Conservation (phyloP, 1,140 invertebrate species). For the Platyura marginata region DNA sequence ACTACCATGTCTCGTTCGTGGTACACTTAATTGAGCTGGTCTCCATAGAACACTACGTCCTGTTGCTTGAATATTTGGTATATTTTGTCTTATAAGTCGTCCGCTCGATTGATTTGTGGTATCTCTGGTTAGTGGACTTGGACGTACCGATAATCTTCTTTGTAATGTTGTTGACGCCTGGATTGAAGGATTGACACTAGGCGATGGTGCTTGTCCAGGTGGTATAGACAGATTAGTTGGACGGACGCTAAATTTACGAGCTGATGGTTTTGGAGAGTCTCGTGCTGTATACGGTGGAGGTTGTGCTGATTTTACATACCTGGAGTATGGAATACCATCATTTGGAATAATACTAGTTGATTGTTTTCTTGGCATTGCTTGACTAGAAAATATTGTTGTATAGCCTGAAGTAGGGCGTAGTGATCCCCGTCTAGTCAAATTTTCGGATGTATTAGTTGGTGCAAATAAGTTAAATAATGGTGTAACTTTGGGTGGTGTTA, state of each 20-base stretch:
- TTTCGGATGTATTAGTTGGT: not conserved
- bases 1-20: not conserved
- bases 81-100: conserved; percentile 1
- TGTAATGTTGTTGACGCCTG: conserved; percentile 15
- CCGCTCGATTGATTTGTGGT: conserved; percentile 7
- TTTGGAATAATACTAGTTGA: not conserved
- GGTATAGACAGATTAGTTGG: conserved; percentile 21
- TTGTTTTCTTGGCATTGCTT: conserved; percentile 6
- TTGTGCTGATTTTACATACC: too few relatives aligned
- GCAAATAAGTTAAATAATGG: not conserved
- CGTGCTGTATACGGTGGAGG: not conserved
- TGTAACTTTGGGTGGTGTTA: conserved; percentile 23
- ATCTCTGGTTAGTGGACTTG: conserved; percentile 19
- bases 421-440: conserved; percentile 6
- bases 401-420: conserved; percentile 19
- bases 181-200: not conserved
- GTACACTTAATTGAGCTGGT: not conserved
- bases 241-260: conserved; percentile 20
- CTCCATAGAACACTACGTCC: not conserved
- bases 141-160: conserved; percentile 17
- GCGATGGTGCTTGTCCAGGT: conserved; percentile 15
- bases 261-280: not conserved
- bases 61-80: not conserved
- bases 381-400: conserved; percentile 16
- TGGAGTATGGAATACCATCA: too few relatives aligned